Base-by-base conservation (phyloP, 2,113 vertebrate species). In the Cynopterus brachyotis region DNA sequence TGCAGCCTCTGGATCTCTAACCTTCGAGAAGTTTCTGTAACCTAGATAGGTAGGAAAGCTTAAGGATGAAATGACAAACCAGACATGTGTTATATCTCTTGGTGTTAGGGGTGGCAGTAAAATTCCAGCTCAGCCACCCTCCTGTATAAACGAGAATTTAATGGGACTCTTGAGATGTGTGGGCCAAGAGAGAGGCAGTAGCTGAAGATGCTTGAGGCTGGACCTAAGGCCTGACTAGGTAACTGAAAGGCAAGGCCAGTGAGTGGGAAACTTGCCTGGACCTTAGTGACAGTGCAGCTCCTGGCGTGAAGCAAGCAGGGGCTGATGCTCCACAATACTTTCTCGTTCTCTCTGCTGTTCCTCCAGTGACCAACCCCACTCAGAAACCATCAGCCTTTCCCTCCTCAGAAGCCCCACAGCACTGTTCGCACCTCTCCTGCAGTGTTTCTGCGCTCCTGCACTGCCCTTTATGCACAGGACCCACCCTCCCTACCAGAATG, bases 1-100 rank as follows among this genome's bases (percentile, higher is more conserved):
- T 70, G 35, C 59, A 24, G 9, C 28, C 30, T 24, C 62, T 84
- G 45, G 45, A 72, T 92, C 40, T 76, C 47, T 37, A 87, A 60
- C 45, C 30, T 89, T 92, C 69, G 80, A 82, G 90, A 95, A 95
- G 66, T 90, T 89, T 88, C 96, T 72, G 7, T 64, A 87, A 42
- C 84, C 45, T 57, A 9, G 50, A 88, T 35, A 62, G 80, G 45
- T 19, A 66, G 53, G 45, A 10, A 67, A 87, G 50, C 40, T 45
- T 1, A 32, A 83, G 30, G 20, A 59, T n/a, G 59, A 22, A 53
- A 70, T 72, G 40, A 53, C 64, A 53, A 69, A 35, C 30, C 59
- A 86, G 80, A 20, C 59, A 47, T 80, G 69, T 90, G 75, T 40
- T 62, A 26, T n/a, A 17, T 57, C 20, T 76, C 85, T 66, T 76